Conservation (phyloP, 2,888 invertebrate species). For the Neuroscelio doddi region DNA sequence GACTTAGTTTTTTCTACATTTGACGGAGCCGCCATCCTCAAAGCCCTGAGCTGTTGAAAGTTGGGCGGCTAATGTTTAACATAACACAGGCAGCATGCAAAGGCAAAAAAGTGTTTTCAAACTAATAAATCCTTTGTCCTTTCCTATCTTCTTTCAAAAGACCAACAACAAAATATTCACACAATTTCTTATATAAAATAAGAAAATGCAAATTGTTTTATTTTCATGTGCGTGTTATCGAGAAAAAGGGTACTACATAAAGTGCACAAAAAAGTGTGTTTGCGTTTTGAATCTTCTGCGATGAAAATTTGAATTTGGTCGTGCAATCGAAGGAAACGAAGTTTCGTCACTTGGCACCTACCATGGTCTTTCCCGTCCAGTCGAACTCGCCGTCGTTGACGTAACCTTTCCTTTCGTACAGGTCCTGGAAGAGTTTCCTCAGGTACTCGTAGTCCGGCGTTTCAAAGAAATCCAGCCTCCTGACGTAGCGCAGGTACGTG, state of each 20-base stretch:
- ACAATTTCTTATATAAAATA: too few relatives aligned
- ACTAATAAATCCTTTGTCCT: too few relatives aligned
- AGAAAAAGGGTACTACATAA: too few relatives aligned
- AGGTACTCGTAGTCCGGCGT: slow-evolving; percentile 99
- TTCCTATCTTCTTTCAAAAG: too few relatives aligned
- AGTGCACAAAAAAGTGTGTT: too few relatives aligned
- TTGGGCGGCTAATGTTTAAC: slow-evolving; percentile 80
- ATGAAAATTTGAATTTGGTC: too few relatives aligned
- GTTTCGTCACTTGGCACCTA: slow-evolving; percentile 68
- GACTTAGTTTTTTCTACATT: slow-evolving; percentile 89
- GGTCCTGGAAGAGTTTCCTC: slow-evolving; percentile 93
- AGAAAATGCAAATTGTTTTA: too few relatives aligned
- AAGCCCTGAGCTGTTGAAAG: slow-evolving; percentile 84
- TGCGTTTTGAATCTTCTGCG: too few relatives aligned
- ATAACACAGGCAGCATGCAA: slow-evolving; percentile 69
- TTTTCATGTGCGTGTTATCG: too few relatives aligned
- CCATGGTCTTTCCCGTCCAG: slow-evolving; percentile 91
- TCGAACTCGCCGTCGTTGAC: slow-evolving; percentile 94
- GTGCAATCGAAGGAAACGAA: too few relatives aligned
- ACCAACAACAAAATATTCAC: too few relatives aligned
- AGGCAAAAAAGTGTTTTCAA: slow-evolving; percentile 55
- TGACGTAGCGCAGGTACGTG: slow-evolving; percentile 97
- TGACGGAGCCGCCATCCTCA: slow-evolving; percentile 90
- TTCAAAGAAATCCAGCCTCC: slow-evolving; percentile 99
- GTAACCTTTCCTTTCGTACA: slow-evolving; percentile 90